Conservation (phyloP, 2,113 vertebrate species). For the Zosterops lateralis region DNA sequence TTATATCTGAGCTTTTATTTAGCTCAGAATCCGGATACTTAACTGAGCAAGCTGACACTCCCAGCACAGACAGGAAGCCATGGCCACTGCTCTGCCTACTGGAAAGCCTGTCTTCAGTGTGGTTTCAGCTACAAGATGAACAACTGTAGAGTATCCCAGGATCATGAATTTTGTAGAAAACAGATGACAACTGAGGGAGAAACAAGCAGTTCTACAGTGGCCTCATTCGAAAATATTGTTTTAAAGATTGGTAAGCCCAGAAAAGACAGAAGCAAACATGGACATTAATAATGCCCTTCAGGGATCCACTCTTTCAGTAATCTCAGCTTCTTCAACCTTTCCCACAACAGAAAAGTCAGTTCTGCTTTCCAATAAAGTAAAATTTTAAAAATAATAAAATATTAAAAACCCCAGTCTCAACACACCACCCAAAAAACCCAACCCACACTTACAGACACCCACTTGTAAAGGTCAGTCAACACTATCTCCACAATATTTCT, state of each 20-base stretch:
- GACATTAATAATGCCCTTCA: not conserved
- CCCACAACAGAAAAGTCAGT: not conserved
- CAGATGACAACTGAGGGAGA: not conserved
- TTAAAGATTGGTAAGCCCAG: not conserved
- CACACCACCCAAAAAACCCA: not conserved
- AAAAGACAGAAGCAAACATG: not conserved
- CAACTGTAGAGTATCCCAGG: not conserved
- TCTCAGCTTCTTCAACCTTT: not conserved
- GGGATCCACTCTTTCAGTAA: not conserved
- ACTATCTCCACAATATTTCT: not conserved
- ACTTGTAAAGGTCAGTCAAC: not conserved
- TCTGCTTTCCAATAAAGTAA: not conserved
- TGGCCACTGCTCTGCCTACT: not conserved
- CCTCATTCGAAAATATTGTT: not conserved
- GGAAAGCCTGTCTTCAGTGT: not conserved
- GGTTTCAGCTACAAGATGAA: not conserved
- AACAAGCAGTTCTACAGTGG: not conserved
- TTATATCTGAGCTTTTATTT: not conserved
- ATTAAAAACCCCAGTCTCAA: not conserved
- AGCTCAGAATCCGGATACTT: not conserved
- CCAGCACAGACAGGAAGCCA: not conserved
- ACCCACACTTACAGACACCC: not conserved
- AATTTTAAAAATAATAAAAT: not conserved
- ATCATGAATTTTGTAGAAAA: not conserved
- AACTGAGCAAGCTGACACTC: rapidly evolving